Evolutionary conservation across 2,888 invertebrate genomes (phyloP), one percentile per base, ranked within the genome.

Genomic region (Tenthredo amoena): DNA sequence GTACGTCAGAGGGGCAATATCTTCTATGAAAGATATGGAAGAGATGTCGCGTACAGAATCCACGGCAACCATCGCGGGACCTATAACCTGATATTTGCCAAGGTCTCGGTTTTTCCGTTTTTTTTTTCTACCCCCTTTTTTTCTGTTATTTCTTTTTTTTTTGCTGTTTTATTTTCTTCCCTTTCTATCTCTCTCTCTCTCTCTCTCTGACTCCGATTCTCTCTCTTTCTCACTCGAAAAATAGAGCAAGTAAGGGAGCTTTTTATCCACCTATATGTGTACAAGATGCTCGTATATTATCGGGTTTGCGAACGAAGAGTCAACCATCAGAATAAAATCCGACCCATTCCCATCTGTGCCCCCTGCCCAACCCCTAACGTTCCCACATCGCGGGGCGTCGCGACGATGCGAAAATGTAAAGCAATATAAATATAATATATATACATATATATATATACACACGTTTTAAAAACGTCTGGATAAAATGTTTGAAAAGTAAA

Each of bases 11-110:
- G 65, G 83, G 83, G 83, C 68, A 50, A 83, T 83, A 68, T 71
- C 71, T 83, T 83, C 50, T 71, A 65, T 71, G 83, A 65, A 71
- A 65, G 43, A 83, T 83, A 83, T 31, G 83, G 34, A 71, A 68
- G 83, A 83, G 65, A 83, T 71, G 83, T 83, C 83, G 83, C 83
- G 68, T 71, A 58, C 83, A 83, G 83, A 83, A 83, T 83, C 83
- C 65, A 71, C 26, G 68, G 47, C 68, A 71, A 68, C 65, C 83
- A 83, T 83, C 77, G 50, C 50, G 83, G 68, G 68, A 83, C 68
- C 83, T 83, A 71, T 83, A 83, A 83, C 68, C 68, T 65, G 65
- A 65, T 83, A 83, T 83, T 83, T 83, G 65, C 83, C 83, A 83
- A 71, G 83, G 83, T 83, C 83, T 43, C 65, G 74, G 40, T 74